A percentile compares a stretch with the other conserved stretches of the same genome.
phyloP scores from a whole-genome alignment of 2,113 vertebrate genomes.

The Oxygymnocypris stewartii region DNA sequence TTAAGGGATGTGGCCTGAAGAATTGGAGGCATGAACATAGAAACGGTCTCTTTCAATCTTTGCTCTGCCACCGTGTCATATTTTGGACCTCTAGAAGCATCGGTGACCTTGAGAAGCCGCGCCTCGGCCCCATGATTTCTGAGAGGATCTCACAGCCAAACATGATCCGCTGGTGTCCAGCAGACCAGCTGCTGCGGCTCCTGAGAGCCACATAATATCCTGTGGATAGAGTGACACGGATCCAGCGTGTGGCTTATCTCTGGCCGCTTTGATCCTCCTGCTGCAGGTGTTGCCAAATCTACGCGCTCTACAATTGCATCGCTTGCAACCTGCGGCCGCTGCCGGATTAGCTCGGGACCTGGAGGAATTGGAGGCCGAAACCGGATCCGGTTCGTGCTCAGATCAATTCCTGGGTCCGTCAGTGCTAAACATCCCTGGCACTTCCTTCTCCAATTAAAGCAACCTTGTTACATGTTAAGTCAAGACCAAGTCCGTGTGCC shows the following conservation, averaged over 20 bases:
- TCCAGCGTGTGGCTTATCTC: constrained; percentile 69
- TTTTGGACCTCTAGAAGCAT: neutral
- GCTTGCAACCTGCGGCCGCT: constrained; percentile 62
- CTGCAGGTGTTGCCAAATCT: constrained; percentile 57
- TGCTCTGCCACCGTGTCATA: neutral
- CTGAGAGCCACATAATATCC: constrained; percentile 71
- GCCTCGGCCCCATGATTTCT: neutral
- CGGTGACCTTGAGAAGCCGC: constrained; percentile 41
- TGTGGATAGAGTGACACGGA: constrained; percentile 70
- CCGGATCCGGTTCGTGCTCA: constrained; percentile 65
- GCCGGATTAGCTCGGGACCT: constrained; percentile 72
- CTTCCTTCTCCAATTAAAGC: constrained; percentile 75
- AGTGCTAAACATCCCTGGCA: constrained; percentile 66
- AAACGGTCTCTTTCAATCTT: neutral
- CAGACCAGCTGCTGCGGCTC: constrained; percentile 65
- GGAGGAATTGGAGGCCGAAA: constrained; percentile 64
- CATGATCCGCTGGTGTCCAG: constrained; percentile 44
- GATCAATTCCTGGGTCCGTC: constrained; percentile 54
- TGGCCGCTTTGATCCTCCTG: constrained; percentile 51
- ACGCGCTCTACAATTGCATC: constrained; percentile 54
- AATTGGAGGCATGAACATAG: neutral
- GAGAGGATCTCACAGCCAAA: constrained; percentile 41
- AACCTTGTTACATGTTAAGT: constrained; percentile 73
- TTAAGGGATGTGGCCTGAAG: neutral
- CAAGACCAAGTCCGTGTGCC: constrained; percentile 53